Evolutionary conservation across 64 coral and sea anemone species (phyloP).

Genomic region (Catalaphyllia jardinei): DNA sequence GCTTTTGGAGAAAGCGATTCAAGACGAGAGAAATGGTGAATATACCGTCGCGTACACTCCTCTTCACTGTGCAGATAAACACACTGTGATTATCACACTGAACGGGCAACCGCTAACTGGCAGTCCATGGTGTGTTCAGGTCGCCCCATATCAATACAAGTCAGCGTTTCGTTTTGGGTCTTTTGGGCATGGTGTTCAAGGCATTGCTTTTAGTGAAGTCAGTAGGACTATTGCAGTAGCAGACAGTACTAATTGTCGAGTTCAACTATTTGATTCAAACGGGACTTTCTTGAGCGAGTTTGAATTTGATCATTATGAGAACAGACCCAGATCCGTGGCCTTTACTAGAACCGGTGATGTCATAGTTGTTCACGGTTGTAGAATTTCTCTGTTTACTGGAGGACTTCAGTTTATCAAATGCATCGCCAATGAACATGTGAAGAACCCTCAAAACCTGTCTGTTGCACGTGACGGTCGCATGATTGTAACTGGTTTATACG

Average conservation of each 20-base stretch:
- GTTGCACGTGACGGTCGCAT: not conserved
- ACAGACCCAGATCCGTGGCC: not conserved
- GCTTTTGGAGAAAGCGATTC: not conserved
- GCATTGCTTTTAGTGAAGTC: too few species aligned
- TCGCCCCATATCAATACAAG: too few species aligned
- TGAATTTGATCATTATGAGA: not conserved
- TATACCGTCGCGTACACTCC: not conserved
- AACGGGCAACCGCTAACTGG: not conserved
- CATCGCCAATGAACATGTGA: not conserved
- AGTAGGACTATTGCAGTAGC: not conserved
- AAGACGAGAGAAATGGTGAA: not conserved
- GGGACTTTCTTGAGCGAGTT: not conserved
- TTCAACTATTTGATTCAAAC: not conserved
- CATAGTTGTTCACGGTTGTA: not conserved
- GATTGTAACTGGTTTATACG: not conserved
- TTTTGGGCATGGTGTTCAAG: too few species aligned
- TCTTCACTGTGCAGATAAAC: not conserved
- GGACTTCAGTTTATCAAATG: not conserved
- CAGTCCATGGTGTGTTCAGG: slow-evolving; percentile 2
- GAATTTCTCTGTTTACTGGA: not conserved
- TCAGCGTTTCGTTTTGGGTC: too few species aligned
- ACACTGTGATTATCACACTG: not conserved
- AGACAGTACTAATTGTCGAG: not conserved
- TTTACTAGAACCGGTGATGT: not conserved
- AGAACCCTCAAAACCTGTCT: not conserved